Base-by-base conservation (phyloP, 1,140 invertebrate genomes). In the Agrilus planipennis region DNA sequence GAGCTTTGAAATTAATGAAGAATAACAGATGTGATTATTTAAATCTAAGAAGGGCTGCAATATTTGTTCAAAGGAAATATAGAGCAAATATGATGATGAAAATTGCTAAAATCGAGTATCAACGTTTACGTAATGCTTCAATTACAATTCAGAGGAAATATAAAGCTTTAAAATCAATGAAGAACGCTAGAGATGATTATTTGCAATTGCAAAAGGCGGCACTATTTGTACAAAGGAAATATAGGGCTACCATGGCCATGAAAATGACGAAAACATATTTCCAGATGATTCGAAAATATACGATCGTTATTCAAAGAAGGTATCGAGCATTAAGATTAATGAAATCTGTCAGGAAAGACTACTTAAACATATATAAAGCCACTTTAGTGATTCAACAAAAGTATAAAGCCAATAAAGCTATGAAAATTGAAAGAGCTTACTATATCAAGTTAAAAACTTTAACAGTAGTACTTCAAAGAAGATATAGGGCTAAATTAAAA, bases 61-160 rank as follows among this genome's bases (percentile, higher is more conserved):
- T 60, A 4, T 47, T 41, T 9, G 54, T 67, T 45, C 64, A 68
- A 46, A 47, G 39, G 34, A 50, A 46, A 45, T 67, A 61, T 41
- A 52, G 61, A 22, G 52, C 40, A 19, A 57, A 55, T 31, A 53
- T 48, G 46, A 35, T 57, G 25, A 47, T 44, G 1, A 50, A 41
- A 39, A 22, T 4, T 15, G 40, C 55, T 20, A 57, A 53, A 45
- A 22, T 53, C 43, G 42, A 50, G 17, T 69, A 60, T 41, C 2
- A 60, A n/a, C 43, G 46, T 21, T 46, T 53, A 1, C 62, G 49
- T 47, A 42, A 18, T 14, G 45, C 50, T 2, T 48, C 60, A 25
- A 54, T 64, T 17, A 61, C 44, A 39, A 50, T 58, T 10, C 52
- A 50, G 47, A 12, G 35, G 34, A 12, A 62, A 58, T 59, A 50